Percentiles rank a stretch among this genome's conserved stretches.
Evolutionary conservation across 2,113 vertebrate genomes (phyloP).

Genomic region (Paramormyrops kingsleyae): DNA sequence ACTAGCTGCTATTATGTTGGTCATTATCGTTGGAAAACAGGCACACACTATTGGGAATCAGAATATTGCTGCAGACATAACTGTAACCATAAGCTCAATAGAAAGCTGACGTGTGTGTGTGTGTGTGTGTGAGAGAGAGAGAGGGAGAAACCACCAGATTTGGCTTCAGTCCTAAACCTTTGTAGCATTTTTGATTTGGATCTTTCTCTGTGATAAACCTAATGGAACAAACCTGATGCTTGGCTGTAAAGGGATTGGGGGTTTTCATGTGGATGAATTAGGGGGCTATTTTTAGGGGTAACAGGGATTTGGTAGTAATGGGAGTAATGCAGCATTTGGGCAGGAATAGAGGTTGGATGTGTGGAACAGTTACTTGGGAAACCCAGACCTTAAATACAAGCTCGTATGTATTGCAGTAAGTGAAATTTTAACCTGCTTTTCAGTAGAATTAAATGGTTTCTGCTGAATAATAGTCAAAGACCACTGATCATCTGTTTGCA

Average conservation of each 20-base stretch:
- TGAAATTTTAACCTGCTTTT: neutral
- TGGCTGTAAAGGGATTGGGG: neutral
- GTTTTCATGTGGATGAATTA: neutral
- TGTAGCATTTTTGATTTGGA: neutral
- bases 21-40: neutral
- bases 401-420: neutral
- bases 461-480: neutral
- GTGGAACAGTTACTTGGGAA: neutral
- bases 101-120: neutral
- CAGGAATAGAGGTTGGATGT: neutral
- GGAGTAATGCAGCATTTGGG: neutral
- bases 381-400: neutral
- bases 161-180: neutral
- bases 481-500: neutral
- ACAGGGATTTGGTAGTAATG: neutral
- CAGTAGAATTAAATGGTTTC: neutral
- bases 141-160: neutral
- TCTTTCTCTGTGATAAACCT: neutral
- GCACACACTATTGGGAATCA: neutral
- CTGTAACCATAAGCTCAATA: neutral
- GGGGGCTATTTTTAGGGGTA: conserved; percentile 4
- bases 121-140: too few relatives aligned
- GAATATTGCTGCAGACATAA: neutral
- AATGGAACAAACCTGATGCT: neutral
- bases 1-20: conserved; percentile 1